Conservation (phyloP, 2,113 vertebrate genomes). For the Egretta garzetta region DNA sequence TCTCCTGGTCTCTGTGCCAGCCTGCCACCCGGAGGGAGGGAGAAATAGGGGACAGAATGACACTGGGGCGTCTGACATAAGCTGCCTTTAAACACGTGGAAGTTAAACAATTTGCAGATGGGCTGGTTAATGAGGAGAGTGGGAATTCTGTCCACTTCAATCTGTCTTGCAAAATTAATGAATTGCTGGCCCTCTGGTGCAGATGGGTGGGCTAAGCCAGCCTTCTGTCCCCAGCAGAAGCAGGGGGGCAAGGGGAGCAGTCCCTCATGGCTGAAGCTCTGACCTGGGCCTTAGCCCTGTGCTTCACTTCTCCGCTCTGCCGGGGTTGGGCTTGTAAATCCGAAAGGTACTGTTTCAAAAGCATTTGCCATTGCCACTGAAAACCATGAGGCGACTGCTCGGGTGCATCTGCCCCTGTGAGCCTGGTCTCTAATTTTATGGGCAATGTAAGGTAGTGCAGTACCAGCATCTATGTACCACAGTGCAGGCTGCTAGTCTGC, state of each 20-base stretch:
- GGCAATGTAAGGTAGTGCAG: not conserved
- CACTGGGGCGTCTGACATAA: not conserved
- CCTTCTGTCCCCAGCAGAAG: not conserved
- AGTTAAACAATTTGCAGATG: not conserved
- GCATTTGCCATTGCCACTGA: not conserved
- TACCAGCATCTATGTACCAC: rapidly evolving
- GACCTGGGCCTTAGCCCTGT: not conserved
- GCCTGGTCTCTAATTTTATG: not conserved
- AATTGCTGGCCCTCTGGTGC: not conserved
- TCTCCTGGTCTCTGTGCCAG: not conserved
- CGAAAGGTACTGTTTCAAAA: not conserved
- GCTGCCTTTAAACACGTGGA: not conserved
- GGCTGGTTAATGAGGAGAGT: not conserved
- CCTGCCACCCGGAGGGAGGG: not conserved
- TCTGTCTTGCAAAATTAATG: slow-evolving; percentile 46
- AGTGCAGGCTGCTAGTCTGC: not conserved
- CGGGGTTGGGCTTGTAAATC: not conserved
- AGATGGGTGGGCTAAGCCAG: not conserved
- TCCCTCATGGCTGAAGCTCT: not conserved
- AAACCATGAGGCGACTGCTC: not conserved
- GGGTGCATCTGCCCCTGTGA: not conserved
- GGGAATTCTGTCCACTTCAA: not conserved
- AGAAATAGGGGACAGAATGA: not conserved
- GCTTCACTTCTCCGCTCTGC: not conserved
- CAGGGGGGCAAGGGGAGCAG: not conserved